These are phyloP conservation scores for Coboldia fuscipes DNA, from an alignment of 1,140 invertebrate species.

Conservation along the genomic window DNA sequence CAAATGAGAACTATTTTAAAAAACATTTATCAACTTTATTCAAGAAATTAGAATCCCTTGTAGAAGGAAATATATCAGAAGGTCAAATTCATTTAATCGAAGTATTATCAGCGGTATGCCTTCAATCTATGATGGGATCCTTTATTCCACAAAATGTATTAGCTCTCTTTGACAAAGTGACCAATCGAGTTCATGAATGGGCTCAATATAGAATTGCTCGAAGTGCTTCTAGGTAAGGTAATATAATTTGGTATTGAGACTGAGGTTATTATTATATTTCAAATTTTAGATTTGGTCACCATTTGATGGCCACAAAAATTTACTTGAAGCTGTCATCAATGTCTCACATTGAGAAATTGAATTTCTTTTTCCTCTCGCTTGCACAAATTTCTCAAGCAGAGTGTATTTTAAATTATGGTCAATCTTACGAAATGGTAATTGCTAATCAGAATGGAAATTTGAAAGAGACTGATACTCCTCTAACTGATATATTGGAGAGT, in stretches of 20 bases:
- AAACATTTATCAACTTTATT: conserved; percentile 13
- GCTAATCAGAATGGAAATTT: neutral
- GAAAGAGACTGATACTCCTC: conserved; percentile 12
- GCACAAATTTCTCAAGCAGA: conserved; percentile 46
- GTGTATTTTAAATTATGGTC: conserved; percentile 24
- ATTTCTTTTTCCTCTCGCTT: conserved; percentile 74
- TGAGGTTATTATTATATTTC: conserved; percentile 1
- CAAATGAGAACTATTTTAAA: conserved; percentile 7
- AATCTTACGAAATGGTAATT: conserved; percentile 12
- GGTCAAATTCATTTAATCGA: conserved; percentile 13
- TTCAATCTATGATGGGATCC: conserved; percentile 52
- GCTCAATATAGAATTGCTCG: conserved; percentile 67
- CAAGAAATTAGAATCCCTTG: conserved; percentile 14
- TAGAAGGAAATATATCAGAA: conserved; percentile 7
- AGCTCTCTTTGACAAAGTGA: conserved; percentile 30
- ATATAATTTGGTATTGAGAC: neutral
- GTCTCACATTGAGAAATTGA: conserved; percentile 71
- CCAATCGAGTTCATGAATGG: conserved; percentile 50
- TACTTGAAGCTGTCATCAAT: conserved; percentile 42
- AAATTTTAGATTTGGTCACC: conserved; percentile 49
- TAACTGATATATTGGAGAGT: conserved; percentile 30
- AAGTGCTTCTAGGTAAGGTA: conserved; percentile 47
- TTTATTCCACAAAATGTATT: conserved; percentile 30
- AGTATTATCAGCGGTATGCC: conserved; percentile 26
- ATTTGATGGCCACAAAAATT: conserved; percentile 43